Base-by-base conservation (phyloP, 2,888 invertebrate genomes). In the Thereva nobilitata region DNA sequence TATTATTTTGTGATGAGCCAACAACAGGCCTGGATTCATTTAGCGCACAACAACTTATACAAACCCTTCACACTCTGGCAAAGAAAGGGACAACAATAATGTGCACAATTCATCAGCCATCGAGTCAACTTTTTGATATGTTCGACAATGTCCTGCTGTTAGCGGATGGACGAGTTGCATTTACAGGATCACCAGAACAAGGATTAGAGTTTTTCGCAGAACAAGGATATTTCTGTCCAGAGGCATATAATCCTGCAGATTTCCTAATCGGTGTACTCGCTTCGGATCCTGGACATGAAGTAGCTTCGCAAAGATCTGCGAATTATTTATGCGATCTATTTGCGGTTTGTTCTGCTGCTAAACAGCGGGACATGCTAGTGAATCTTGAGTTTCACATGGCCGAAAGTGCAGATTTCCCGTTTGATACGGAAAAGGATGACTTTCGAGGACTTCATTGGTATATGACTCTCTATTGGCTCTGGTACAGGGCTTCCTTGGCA, bases 1-100 rank as follows among this genome's bases (percentile, higher is more conserved):
- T 98, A 42, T 82, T 98, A 47, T 97, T 97, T 82, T 93, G 95
- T 77, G 97, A 98, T 76, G 97, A 98, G 77, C 97, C 97, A 5
- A 97, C 97, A 0, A 96, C 96, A 0, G 95, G 97, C 0, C 79
- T 91, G 66, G 97, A 98, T 79, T 93, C 95, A 0, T 95, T 89
- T 75, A 95, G 95, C 76, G 97, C 97, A 0, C 90, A 91, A 76
- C 92, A 91, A 76, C 83, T 97, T 66, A 87, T 92, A 66, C 83
- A 85, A 5, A 84, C 90, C 59, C 85, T 93, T 74, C 86, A 87
- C 38, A 82, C 84, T 70, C 87, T 91, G 77, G 88, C 92, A 0
- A 84, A 85, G 2, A 86, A 87, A 71, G 93, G 93, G 12, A 91
- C 91, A 80, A 94, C 95, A 0, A 89, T 97, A 44, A 83, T 96